These are phyloP conservation scores for Meloe dianella DNA, from an alignment of 2,888 invertebrate genomes.

Conservation along the genomic window DNA sequence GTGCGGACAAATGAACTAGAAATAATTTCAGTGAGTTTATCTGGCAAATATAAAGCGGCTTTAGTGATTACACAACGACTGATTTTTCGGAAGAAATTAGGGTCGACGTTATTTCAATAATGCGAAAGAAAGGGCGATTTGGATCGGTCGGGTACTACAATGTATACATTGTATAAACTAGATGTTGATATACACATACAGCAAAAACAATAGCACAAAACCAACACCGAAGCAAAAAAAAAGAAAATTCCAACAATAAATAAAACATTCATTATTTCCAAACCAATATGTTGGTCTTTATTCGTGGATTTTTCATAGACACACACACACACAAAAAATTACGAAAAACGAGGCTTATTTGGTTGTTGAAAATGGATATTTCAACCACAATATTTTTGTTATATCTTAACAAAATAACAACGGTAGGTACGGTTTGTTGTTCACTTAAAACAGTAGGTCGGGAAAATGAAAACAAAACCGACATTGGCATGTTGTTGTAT, in stretches of 20 bases:
- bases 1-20: slow-evolving; percentile 1
- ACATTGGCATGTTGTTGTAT: slow-evolving; percentile 43
- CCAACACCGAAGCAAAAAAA: background rate
- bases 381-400: background rate
- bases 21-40: slow-evolving; percentile 3
- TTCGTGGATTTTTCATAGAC: too few relatives aligned
- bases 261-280: too few relatives aligned
- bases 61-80: slow-evolving; percentile 6
- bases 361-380: background rate
- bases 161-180: background rate
- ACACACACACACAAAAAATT: too few relatives aligned
- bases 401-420: background rate
- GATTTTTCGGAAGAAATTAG: slow-evolving; percentile 10
- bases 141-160: background rate
- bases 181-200: too few relatives aligned
- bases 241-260: background rate
- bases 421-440: background rate
- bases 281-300: too few relatives aligned
- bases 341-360: too few relatives aligned
- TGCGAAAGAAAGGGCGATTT: background rate
- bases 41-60: slow-evolving; percentile 10
- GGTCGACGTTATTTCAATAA: slow-evolving; percentile 3
- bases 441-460: background rate
- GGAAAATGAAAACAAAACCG: slow-evolving; percentile 36
- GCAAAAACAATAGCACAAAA: too few relatives aligned